phyloP scores from a whole-genome alignment of 2,113 vertebrate genomes.

The cattle (Bos taurus) region ARS-UCD2.0 NC_037346.1:30190501-30191000 shows the following conservation, averaged over 20 bases:
- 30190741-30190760: not conserved
- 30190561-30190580: not conserved
- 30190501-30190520: not conserved
- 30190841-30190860: not conserved
- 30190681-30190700: not conserved
- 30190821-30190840: not conserved
- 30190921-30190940: not conserved
- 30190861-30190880: not conserved
- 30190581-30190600: not conserved
- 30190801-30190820: not conserved
- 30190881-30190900: not conserved
- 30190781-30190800: not conserved
- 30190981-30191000: not conserved
- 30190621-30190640: conserved; percentile 7
- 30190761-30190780: not conserved
- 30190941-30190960: not conserved
- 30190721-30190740: not conserved
- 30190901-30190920: not conserved
- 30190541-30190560: not conserved
- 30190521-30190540: not conserved
- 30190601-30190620: not conserved
- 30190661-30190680: not conserved
- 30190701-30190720: not conserved
- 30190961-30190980: too few relatives aligned
- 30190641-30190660: not conserved